Evolutionary conservation across 2,888 invertebrate genomes (phyloP).

Genomic region (Xestobium rufovillosum): DNA sequence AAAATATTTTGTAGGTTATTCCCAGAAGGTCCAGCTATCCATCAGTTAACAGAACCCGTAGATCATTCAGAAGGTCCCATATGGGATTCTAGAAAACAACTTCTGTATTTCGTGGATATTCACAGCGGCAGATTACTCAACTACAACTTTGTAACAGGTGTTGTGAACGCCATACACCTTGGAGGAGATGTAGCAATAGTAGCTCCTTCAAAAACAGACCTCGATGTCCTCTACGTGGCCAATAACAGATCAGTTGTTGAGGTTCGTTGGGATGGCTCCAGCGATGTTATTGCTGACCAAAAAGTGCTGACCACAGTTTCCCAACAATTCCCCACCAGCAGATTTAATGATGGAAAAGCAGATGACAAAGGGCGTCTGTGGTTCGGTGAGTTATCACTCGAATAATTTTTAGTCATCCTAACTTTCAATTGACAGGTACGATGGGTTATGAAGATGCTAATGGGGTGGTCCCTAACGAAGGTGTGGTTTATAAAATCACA

Average conservation of each 20-base stretch:
- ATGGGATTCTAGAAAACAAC: constrained; percentile 30
- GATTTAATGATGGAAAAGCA: constrained; percentile 57
- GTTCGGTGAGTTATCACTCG: constrained; percentile 46
- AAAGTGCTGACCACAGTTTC: constrained; percentile 43
- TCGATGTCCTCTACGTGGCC: constrained; percentile 29
- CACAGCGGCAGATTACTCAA: constrained; percentile 28
- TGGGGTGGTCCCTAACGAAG: constrained; percentile 45
- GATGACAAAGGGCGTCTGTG: constrained; percentile 50
- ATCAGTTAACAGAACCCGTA: constrained; percentile 26
- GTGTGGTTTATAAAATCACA: constrained; percentile 52
- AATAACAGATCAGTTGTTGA: constrained; percentile 23
- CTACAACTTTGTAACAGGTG: constrained; percentile 27
- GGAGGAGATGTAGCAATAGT: constrained; percentile 27
- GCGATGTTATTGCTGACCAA: constrained; percentile 16
- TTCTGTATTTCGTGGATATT: constrained; percentile 32
- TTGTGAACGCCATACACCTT: constrained; percentile 20
- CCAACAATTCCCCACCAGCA: constrained; percentile 40
- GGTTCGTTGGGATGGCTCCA: constrained; percentile 11
- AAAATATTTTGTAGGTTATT: too few species aligned
- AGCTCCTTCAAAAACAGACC: constrained; percentile 26
- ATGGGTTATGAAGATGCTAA: constrained; percentile 53
- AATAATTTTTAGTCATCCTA: too few species aligned
- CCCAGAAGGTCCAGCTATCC: constrained; percentile 22
- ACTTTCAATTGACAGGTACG: constrained; percentile 46
- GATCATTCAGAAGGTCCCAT: constrained; percentile 32